Evolutionary conservation across 1,140 invertebrate species (phyloP).

Genomic region (Procambarus virginalis): DNA sequence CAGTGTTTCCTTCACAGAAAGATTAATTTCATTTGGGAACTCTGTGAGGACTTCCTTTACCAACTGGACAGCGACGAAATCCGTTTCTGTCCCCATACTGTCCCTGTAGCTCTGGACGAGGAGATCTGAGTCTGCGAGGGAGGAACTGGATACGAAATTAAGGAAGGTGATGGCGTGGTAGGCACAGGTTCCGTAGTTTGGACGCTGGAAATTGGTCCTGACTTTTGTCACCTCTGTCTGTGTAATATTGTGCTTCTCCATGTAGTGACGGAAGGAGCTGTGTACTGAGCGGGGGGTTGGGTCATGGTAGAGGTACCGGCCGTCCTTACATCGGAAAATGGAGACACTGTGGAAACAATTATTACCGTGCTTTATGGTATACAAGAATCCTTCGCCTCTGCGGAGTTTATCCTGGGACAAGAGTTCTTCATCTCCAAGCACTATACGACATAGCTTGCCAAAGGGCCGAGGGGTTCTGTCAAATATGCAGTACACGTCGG

Average conservation of each 20-base stretch:
- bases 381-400: not conserved
- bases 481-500: no score
- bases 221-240: not conserved
- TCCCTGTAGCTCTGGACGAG: not conserved
- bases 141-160: not conserved
- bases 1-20: no score
- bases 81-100: not conserved
- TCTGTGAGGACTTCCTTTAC: no score
- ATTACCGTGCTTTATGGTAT: not conserved
- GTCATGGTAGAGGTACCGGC: slow-evolving; percentile 8
- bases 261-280: not conserved
- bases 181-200: not conserved
- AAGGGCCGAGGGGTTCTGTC: no score
- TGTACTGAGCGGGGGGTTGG: not conserved
- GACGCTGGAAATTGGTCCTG: not conserved
- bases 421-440: not conserved
- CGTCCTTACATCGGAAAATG: not conserved
- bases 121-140: not conserved
- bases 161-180: slow-evolving; percentile 21
- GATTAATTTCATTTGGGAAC: no score
- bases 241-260: not conserved
- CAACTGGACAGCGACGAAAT: no score
- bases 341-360: not conserved
- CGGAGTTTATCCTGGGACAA: no score
- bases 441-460: no score